Evolutionary conservation across 2,797 vertebrate genomes (phyloP).

Genomic region (Phyllotis vaccarum): DNA sequence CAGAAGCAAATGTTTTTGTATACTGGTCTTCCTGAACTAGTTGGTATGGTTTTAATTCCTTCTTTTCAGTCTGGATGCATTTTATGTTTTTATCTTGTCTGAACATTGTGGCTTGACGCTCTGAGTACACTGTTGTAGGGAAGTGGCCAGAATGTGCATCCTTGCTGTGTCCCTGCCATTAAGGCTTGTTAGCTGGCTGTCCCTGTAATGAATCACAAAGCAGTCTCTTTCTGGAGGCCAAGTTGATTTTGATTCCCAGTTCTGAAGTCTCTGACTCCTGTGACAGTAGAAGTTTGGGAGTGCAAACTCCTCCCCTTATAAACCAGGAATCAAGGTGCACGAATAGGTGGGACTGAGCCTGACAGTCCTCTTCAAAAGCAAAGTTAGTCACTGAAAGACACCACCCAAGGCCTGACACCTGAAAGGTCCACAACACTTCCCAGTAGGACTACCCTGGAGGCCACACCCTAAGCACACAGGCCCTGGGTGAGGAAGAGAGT

Average conservation of each 20-base stretch:
- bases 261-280: background rate
- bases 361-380: background rate
- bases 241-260: background rate
- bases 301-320: background rate
- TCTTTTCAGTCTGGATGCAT: slow-evolving; percentile 14
- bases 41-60: slow-evolving; percentile 42
- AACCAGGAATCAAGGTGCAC: background rate
- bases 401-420: background rate
- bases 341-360: background rate
- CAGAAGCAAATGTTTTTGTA: background rate
- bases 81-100: slow-evolving; percentile 30
- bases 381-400: background rate
- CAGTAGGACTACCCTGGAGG: background rate
- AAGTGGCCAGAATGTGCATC: background rate
- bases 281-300: background rate
- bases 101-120: background rate
- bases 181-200: background rate
- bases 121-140: background rate
- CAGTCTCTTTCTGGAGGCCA: background rate
- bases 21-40: background rate
- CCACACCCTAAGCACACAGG: background rate
- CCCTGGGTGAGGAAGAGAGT: background rate
- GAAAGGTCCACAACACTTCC: background rate
- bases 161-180: background rate
- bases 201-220: background rate